phyloP scores from a whole-genome alignment of 92 coral and sea anemone genomes.

The Montipora capitata region DNA sequence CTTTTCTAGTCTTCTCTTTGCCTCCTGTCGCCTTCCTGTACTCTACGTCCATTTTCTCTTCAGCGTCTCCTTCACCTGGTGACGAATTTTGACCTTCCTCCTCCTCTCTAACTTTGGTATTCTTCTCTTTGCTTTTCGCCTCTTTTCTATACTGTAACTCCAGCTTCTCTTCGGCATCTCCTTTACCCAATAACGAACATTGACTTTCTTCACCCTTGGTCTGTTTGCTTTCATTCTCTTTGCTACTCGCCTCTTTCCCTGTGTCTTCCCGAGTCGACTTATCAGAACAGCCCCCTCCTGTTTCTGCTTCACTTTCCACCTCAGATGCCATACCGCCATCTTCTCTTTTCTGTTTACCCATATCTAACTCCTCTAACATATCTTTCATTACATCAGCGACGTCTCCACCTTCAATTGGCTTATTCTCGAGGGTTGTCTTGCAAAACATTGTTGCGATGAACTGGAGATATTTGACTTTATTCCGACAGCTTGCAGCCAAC shows the following conservation, averaged over 20 bases:
- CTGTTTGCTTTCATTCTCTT: too few species aligned
- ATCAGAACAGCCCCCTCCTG: too few species aligned
- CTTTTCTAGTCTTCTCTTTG: slow-evolving; percentile 12
- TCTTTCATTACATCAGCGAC: slow-evolving; percentile 28
- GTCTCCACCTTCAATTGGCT: background rate
- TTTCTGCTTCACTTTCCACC: slow-evolving; percentile 10
- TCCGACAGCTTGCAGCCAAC: slow-evolving; percentile 11
- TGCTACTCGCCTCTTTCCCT: too few species aligned
- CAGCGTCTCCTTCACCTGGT: background rate
- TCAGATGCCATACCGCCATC: background rate
- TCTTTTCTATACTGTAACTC: too few species aligned
- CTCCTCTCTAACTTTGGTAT: too few species aligned
- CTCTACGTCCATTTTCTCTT: background rate
- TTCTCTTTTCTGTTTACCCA: slow-evolving; percentile 7
- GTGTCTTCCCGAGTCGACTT: too few species aligned
- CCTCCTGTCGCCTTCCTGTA: slow-evolving; percentile 1
- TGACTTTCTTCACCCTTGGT: too few species aligned
- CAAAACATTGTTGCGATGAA: slow-evolving; percentile 14
- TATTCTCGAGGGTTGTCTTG: slow-evolving; percentile 28
- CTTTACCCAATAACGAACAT: too few species aligned
- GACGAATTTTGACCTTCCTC: background rate
- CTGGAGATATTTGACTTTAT: slow-evolving; percentile 17
- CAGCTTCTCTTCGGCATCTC: too few species aligned
- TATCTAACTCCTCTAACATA: background rate
- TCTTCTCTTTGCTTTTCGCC: too few species aligned